Percentiles rank a stretch among this genome's conserved stretches.
Evolutionary conservation across 2,888 invertebrate genomes (phyloP).

Genomic region (Sturmia bella): DNA sequence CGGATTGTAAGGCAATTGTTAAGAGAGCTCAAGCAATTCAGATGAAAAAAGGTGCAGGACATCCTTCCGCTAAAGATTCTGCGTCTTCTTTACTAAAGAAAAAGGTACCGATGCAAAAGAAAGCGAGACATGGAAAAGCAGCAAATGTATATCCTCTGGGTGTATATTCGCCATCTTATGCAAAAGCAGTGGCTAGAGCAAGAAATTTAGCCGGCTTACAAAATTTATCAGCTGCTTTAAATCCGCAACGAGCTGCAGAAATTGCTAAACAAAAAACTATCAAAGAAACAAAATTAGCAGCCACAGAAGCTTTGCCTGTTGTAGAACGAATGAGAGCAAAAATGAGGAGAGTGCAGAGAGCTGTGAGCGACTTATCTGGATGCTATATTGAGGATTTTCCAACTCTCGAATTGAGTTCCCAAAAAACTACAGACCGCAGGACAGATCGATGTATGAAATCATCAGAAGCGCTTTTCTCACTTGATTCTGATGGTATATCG

Average conservation of each 20-base stretch:
- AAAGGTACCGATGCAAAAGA: slow-evolving; percentile 2
- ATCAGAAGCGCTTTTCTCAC: slow-evolving; percentile 27
- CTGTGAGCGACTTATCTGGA: not conserved
- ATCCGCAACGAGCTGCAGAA: slow-evolving; percentile 44
- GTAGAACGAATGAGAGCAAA: slow-evolving; percentile 50
- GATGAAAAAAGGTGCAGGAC: slow-evolving; percentile 22
- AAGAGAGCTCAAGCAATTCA: slow-evolving; percentile 53
- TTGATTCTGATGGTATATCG: slow-evolving; percentile 28
- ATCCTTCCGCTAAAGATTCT: not conserved
- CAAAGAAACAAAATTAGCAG: slow-evolving; percentile 50
- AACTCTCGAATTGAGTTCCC: not conserved
- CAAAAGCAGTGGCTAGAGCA: slow-evolving; percentile 48
- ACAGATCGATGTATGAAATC: not conserved
- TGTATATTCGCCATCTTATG: slow-evolving; percentile 50
- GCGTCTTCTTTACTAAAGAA: not conserved
- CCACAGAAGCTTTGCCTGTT: slow-evolving; percentile 58
- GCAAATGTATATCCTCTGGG: slow-evolving; percentile 48
- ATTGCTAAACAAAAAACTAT: slow-evolving; percentile 35
- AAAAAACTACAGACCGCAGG: slow-evolving; percentile 25
- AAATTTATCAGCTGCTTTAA: slow-evolving; percentile 46
- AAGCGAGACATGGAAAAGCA: not conserved
- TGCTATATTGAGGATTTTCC: slow-evolving; percentile 45
- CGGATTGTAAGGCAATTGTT: slow-evolving; percentile 43
- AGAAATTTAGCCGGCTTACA: slow-evolving; percentile 53
- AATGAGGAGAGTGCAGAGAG: slow-evolving; percentile 22